Evolutionary conservation across 2,888 invertebrate species (phyloP), one percentile per base, ranked within the genome.

Genomic region (Mythimna pallens): DNA sequence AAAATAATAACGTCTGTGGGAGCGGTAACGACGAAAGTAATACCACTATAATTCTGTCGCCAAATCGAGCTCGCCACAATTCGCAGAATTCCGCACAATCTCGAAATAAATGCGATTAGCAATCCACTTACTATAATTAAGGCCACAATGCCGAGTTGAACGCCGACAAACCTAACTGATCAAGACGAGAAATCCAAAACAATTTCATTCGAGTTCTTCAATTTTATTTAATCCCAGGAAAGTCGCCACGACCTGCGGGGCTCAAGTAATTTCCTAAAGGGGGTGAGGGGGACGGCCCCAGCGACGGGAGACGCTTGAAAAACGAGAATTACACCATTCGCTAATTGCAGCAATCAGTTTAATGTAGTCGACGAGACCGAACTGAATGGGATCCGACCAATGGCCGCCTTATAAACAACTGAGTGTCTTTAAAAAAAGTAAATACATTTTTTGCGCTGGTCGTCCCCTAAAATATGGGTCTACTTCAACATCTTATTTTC

Each of bases 261-360:
- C 91, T 94, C 92, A 92, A 94, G 94, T 93, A 95, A 95, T 95
- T 95, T 95, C 93, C 93, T 93, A 88, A 86, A 79, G 90, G 92
- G 91, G 88, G 85, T 71, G 74, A 76, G 82, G 86, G 81, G 86
- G 81, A 78, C 70, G 82, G 82, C 83, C 87, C 85, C 83, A 81
- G 86, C 83, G 85, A 70, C 76, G 87, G 87, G 90, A 85, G 92
- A 89, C 85, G 92, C 91, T 92, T 94, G 94, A 95, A 94, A 94
- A 95, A 95, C 94, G 95, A 93, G 94, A 94, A 95, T 94, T 94
- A 94, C 95, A 94, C 94, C 95, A 95, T 94, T 93, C 95, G 91
- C 95, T 96, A 96, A 96, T 96, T 96, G 94, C 94, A 92, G 95
- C 95, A 95, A 96, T 96, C 95, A 95, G 93, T 95, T 93, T 95